Evolutionary conservation across 2,797 vertebrate genomes (phyloP).

Genomic region (Lepilemur septentrionalis): DNA sequence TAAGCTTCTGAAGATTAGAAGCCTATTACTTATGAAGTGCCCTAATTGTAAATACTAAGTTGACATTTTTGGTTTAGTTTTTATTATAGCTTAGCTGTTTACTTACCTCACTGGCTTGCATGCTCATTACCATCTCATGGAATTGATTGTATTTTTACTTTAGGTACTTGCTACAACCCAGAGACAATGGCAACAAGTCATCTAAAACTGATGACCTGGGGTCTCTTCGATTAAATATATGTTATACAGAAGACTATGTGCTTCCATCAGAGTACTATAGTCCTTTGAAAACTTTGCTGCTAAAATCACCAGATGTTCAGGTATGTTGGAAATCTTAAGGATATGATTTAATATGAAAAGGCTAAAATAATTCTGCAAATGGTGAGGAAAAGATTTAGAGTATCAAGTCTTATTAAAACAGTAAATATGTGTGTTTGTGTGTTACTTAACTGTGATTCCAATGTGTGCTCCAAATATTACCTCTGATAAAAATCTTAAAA

Average conservation of each 20-base stretch:
- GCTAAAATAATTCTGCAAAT: slow-evolving; percentile 30
- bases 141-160: slow-evolving; percentile 49
- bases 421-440: background rate
- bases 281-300: slow-evolving; percentile 93
- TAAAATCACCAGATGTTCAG: slow-evolving; percentile 96
- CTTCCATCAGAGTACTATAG: slow-evolving; percentile 93
- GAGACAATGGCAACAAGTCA: slow-evolving; percentile 95
- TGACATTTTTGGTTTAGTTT: background rate
- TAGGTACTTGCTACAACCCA: slow-evolving; percentile 98
- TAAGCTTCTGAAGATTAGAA: background rate
- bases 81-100: background rate
- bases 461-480: background rate
- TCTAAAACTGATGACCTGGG: slow-evolving; percentile 96
- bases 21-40: background rate
- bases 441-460: background rate
- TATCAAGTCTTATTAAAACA: background rate
- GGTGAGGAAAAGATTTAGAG: slow-evolving; percentile 26
- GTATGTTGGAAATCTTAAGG: slow-evolving; percentile 80
- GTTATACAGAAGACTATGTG: slow-evolving; percentile 96
- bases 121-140: background rate
- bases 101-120: slow-evolving; percentile 6
- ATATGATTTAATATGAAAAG: slow-evolving; percentile 32
- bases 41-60: background rate
- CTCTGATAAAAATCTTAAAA: slow-evolving; percentile 5
- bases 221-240: slow-evolving; percentile 94